phyloP scores from a whole-genome alignment of 2,888 invertebrate genomes.

The Cheilosia scutellata region DNA sequence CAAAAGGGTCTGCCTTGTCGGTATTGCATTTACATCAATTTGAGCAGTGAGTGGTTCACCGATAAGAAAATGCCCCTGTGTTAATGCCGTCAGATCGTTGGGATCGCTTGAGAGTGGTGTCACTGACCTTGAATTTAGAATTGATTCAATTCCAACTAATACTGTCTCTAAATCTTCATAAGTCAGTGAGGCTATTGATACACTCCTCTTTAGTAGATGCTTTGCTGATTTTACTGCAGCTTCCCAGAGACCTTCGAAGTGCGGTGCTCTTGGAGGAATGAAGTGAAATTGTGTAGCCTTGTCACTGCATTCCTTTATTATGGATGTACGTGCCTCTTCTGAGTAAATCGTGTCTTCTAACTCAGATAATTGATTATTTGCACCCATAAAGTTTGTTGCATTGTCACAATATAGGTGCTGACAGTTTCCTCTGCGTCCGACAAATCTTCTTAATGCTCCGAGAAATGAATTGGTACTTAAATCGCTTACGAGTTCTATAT shows the following conservation, averaged over 20 bases:
- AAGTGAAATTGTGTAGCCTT: slow-evolving; percentile 56
- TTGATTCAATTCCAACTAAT: slow-evolving; percentile 77
- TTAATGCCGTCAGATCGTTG: slow-evolving; percentile 67
- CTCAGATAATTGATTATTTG: slow-evolving; percentile 34
- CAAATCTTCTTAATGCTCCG: slow-evolving; percentile 56
- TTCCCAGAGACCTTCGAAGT: slow-evolving; percentile 72
- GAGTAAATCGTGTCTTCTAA: slow-evolving; percentile 40
- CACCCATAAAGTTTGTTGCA: slow-evolving; percentile 70
- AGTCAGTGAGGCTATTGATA: slow-evolving; percentile 76
- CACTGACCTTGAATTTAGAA: slow-evolving; percentile 79
- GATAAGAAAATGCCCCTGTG: slow-evolving; percentile 72
- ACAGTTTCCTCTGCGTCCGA: slow-evolving; percentile 49
- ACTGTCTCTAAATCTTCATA: slow-evolving; percentile 78
- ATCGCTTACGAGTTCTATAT: slow-evolving; percentile 69
- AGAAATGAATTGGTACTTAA: slow-evolving; percentile 66
- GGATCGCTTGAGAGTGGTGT: slow-evolving; percentile 75
- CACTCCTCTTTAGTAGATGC: slow-evolving; percentile 76
- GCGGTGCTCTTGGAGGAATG: slow-evolving; percentile 65
- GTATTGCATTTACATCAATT: slow-evolving; percentile 3
- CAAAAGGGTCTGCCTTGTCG: slow-evolving; percentile 4
- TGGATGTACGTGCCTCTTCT: slow-evolving; percentile 14
- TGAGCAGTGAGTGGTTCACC: slow-evolving; percentile 44
- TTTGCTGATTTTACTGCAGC: slow-evolving; percentile 55
- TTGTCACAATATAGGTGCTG: slow-evolving; percentile 62
- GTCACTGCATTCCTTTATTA: slow-evolving; percentile 39